Evolutionary conservation across 2,797 vertebrate species (phyloP), one percentile per base, ranked within the genome.

Genomic region (Meriones psammophilus): DNA sequence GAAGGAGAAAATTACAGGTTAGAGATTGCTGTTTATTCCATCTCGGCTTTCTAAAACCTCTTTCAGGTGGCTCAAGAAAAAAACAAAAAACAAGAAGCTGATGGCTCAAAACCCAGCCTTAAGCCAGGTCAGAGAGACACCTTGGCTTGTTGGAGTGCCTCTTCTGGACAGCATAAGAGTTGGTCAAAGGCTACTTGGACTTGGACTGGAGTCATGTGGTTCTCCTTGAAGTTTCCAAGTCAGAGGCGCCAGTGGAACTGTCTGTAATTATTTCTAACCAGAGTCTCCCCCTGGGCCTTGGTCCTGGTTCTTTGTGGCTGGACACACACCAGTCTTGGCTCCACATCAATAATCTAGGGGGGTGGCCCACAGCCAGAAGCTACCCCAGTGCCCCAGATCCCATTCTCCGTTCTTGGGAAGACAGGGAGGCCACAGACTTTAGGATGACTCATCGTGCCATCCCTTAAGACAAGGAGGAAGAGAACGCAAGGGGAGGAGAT

Each of bases 221-320:
- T 96, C 89, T 79, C 33, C 76, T 79, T 42, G 88, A 71, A 86
- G 81, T 73, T 88, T 95, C 92, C 96, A 93, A 95, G 85, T n/a
- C 50, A 68, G 46, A 86, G 96, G 96, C 89, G 26, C 93, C 88
- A 83, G 92, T 24, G 64, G 78, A 79, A 60, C 62, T 80, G 91
- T 93, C 90, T 83, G 93, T 66, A 78, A 39, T 94, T 96, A 79
- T 77, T 88, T 95, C 71, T 94, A 89, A 60, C 81, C 77, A 96
- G 88, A 24, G 0, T 95, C 92, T 95, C 73, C 77, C 89, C 54
- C 56, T 89, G 83, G 88, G 94, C 74, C 85, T 60, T 88, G 69
- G 42, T 83, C 84, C 74, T 93, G 71, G 54, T 78, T 90, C 87
- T 91, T 54, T 96, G 94, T 85, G 94, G 74, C 91, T 92, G 89